phyloP scores from a whole-genome alignment of 1,140 invertebrate species.

The Zaprionus lachaisei region DNA sequence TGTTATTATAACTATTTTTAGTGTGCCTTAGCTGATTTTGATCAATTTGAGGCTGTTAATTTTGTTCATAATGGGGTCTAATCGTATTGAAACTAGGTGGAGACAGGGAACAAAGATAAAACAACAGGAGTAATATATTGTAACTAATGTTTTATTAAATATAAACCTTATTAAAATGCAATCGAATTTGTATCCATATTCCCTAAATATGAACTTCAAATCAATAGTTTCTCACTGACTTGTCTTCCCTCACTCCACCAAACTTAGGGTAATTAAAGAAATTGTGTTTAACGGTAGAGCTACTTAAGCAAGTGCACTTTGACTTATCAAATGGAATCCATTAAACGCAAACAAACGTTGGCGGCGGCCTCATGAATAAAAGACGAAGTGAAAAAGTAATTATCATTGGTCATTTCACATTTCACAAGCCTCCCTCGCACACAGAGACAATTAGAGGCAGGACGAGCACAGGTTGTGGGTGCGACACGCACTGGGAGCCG shows the following conservation, averaged over 20 bases:
- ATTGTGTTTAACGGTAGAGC: constrained; percentile 12
- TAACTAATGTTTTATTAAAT: neutral
- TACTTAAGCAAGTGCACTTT: constrained; percentile 28
- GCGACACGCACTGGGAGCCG: constrained; percentile 39
- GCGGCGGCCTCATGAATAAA: constrained; percentile 70
- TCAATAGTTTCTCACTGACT: neutral
- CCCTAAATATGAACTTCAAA: neutral
- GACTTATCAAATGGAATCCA: constrained; percentile 64
- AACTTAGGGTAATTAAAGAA: constrained; percentile 25
- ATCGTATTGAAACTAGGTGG: no score
- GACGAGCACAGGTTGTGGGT: constrained; percentile 15
- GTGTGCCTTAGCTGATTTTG: no score
- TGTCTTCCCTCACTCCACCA: neutral
- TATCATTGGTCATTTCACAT: constrained; percentile 63
- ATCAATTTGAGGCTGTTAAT: no score
- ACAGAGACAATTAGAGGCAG: constrained; percentile 20
- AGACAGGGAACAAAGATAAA: no score
- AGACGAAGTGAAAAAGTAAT: constrained; percentile 65
- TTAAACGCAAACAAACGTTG: constrained; percentile 70
- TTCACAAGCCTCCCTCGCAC: constrained; percentile 15
- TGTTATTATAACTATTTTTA: no score
- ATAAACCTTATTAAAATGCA: neutral
- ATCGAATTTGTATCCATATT: neutral
- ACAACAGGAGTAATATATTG: no score
- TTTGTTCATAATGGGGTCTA: no score